Percentiles rank a stretch among this genome's conserved stretches.
Conservation (phyloP, 2,888 invertebrate species). For the Nowickia ferox region DNA sequence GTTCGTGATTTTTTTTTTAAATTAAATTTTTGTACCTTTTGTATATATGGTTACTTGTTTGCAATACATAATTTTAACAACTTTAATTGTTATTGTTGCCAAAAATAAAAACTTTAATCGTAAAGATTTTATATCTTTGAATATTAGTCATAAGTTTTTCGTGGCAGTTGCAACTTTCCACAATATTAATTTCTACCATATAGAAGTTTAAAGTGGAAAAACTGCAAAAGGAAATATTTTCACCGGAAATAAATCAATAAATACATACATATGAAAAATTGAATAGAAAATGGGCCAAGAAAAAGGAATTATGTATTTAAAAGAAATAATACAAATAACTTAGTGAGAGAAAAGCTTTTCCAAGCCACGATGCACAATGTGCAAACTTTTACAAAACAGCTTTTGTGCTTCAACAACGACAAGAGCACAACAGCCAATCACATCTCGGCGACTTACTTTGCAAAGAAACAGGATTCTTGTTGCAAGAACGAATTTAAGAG, state of each 20-base stretch:
- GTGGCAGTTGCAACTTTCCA: background rate
- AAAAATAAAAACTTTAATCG: background rate
- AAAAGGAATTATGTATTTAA: no score
- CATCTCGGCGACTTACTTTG: no score
- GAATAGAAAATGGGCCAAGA: no score
- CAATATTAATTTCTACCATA: background rate
- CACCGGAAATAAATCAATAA: background rate
- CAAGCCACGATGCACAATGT: no score
- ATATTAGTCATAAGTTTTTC: background rate
- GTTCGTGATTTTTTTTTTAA: constrained; percentile 8
- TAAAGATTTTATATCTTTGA: background rate
- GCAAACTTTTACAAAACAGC: no score
- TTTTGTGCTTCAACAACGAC: no score
- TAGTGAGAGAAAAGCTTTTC: no score
- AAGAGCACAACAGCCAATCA: no score
- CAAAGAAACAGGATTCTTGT: no score
- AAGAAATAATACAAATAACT: no score
- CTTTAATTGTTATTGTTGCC: background rate
- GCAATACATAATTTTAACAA: constrained; percentile 13
- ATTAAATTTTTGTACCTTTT: background rate
- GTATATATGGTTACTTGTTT: background rate
- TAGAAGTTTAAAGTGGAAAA: background rate
- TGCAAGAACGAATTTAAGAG: no score
- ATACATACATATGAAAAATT: background rate
- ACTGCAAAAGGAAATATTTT: background rate